These are phyloP conservation scores for Acanthurus leucopareius DNA, from an alignment of 2,797 vertebrate genomes.

Conservation along the genomic window DNA sequence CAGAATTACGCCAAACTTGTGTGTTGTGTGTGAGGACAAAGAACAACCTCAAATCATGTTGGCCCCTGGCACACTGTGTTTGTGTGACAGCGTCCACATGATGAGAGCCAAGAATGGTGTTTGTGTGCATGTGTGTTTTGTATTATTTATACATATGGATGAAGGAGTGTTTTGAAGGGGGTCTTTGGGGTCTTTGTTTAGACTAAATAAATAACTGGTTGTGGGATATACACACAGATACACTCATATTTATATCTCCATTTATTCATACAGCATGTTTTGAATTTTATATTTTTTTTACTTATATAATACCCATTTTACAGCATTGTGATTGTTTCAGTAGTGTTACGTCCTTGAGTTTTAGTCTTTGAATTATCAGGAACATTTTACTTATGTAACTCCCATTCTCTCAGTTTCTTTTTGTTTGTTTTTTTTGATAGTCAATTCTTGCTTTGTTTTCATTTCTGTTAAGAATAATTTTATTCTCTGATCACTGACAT, in stretches of 20 bases:
- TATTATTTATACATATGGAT: slow-evolving; percentile 70
- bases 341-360: too few relatives aligned
- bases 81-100: slow-evolving; percentile 53
- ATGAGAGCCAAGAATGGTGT: slow-evolving; percentile 46
- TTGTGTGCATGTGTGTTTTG: slow-evolving; percentile 62
- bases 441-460: too few relatives aligned
- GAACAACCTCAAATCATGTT: slow-evolving; percentile 38
- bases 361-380: too few relatives aligned
- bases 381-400: too few relatives aligned
- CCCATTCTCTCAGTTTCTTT: too few relatives aligned
- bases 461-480: too few relatives aligned
- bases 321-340: too few relatives aligned
- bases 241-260: slow-evolving; percentile 5
- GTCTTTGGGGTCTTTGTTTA: slow-evolving; percentile 56
- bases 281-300: background rate
- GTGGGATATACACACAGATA: slow-evolving; percentile 8
- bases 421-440: too few relatives aligned
- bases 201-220: slow-evolving; percentile 62
- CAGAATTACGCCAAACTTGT: slow-evolving; percentile 34
- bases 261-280: slow-evolving; percentile 11
- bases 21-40: slow-evolving; percentile 46
- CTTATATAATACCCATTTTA: too few relatives aligned
- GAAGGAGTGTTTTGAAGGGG: slow-evolving; percentile 39
- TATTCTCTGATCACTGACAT: too few relatives aligned
- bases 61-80: slow-evolving; percentile 36